Evolutionary conservation across 2,113 vertebrate genomes (phyloP).

Genomic region (Poeciliopsis prolifica): DNA sequence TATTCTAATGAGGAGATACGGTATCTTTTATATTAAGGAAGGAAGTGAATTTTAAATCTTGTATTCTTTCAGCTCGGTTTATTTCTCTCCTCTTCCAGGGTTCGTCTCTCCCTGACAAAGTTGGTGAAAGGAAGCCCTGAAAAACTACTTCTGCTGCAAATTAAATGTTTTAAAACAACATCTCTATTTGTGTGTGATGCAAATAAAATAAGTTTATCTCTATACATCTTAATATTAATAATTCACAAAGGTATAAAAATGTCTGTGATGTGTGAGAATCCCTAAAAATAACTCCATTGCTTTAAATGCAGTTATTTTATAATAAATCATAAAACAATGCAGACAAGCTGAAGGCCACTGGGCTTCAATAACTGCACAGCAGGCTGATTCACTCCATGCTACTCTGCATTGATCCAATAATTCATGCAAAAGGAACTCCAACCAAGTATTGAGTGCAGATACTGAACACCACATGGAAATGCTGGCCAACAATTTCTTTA

Average conservation of each 20-base stretch:
- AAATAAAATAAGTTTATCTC: background rate
- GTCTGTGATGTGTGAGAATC: background rate
- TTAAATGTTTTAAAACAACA: background rate
- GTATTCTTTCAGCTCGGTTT: constrained; percentile 38
- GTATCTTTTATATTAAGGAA: constrained; percentile 52
- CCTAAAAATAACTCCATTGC: background rate
- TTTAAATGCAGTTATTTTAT: background rate
- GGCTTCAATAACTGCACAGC: no score
- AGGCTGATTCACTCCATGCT: no score
- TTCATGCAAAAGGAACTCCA: no score
- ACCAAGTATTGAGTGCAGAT: no score
- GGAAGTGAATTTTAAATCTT: constrained; percentile 58
- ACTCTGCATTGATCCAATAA: no score
- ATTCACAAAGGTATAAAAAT: background rate
- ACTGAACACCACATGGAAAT: no score
- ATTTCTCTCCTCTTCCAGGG: constrained; percentile 14
- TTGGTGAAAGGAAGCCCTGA: constrained; percentile 24
- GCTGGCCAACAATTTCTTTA: no score
- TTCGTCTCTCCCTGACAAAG: constrained; percentile 13
- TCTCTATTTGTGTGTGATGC: background rate
- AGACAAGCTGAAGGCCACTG: no score
- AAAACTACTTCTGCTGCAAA: constrained; percentile 2
- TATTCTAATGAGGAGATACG: constrained; percentile 65
- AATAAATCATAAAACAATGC: background rate
- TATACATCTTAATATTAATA: background rate